Evolutionary conservation across 2,797 vertebrate genomes (phyloP), one percentile per base, ranked within the genome.

Genomic region (Melanogrammus aeglefinus): DNA sequence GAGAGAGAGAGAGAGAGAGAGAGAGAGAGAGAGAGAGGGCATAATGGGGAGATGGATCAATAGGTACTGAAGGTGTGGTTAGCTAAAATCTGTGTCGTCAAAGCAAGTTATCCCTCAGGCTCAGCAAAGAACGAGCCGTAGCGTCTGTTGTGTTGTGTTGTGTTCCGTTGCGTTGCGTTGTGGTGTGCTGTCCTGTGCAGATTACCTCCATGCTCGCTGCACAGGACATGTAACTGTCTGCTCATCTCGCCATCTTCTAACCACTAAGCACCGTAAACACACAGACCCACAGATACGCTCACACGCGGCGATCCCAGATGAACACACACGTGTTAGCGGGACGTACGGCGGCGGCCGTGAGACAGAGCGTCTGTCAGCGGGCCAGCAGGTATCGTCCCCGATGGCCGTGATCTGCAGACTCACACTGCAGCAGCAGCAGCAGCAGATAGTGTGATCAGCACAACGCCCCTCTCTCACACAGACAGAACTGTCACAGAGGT

Each of bases 381-480:
- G 86, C 84, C 78, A 86, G 88, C 76, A 86, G 75, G 85, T 83
- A 84, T 51, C 75, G 82, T 88, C 91, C 83, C 88, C 72, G 66
- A 86, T 82, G 90, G 80, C 88, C 77, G 81, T 78, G 89, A 91
- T 93, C 88, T 93, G 92, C 92, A 91, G 91, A 93, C 92, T 91
- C 91, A 91, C 91, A 91, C 92, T 92, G 35, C 35, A 36, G 35
- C 35, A 36, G 35, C 35, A 35, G 35, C 93, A 92, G 92, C 87
- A 92, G 77, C 72, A 80, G 76, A 86, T 83, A 83, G 76, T 76
- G 78, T 79, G 81, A 92, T 93, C 91, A 92, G 91, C 91, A 92
- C 84, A 92, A 89, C 86, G 3, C 47, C 77, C 77, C 78, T 3
- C 74, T 75, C 71, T 77, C 33, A 74, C 1, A 47, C 6, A 6